Percentiles rank a stretch among this genome's conserved stretches.
Evolutionary conservation across 53 echinoderm and acorn worm species (phyloP).

Genomic region (Echinometra lucunter): DNA sequence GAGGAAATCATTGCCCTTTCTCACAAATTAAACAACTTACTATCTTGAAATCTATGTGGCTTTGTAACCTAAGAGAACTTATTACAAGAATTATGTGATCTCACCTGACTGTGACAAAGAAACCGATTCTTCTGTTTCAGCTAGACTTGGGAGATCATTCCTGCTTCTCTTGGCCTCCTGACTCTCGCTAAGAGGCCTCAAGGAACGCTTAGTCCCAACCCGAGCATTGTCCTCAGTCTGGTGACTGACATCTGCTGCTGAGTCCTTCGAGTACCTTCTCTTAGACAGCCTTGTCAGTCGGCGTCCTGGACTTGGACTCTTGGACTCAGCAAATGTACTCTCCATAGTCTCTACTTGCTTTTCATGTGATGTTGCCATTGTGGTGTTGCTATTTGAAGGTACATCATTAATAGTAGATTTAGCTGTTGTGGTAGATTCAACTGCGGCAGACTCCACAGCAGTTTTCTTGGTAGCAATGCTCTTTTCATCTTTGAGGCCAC

Average conservation of each 20-base stretch:
- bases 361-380: background rate
- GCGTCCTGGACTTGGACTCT: conserved; percentile 60
- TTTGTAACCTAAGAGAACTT: background rate
- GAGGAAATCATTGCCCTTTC: background rate
- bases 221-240: background rate
- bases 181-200: background rate
- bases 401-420: background rate
- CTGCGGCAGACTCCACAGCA: background rate
- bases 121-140: background rate
- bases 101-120: conserved; percentile 26
- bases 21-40: background rate
- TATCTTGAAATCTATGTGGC: background rate
- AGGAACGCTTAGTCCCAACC: conserved; percentile 31
- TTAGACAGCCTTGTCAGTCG: conserved; percentile 62
- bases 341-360: background rate
- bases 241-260: background rate
- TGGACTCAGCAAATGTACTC: background rate
- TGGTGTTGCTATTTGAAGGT: background rate
- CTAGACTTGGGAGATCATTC: conserved; percentile 22
- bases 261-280: conserved; percentile 59
- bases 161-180: conserved; percentile 65
- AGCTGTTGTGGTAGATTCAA: too few relatives aligned
- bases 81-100: background rate
- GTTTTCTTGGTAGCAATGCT: background rate
- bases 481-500: background rate